These are phyloP conservation scores for Mactromeris polynyma DNA, from an alignment of 2,888 invertebrate genomes.

Conservation along the genomic window DNA sequence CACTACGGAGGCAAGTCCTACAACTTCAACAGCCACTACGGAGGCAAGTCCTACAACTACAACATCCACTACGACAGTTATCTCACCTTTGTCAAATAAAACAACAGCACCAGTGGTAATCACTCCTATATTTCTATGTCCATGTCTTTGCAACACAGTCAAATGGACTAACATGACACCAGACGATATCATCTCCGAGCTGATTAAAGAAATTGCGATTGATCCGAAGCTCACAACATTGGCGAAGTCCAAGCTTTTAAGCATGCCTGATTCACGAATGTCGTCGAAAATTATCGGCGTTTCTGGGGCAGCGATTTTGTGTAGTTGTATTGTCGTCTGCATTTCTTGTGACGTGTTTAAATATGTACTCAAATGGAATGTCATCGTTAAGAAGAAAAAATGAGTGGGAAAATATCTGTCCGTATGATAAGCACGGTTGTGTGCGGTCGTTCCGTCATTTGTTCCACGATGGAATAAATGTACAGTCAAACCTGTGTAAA, in stretches of 20 bases:
- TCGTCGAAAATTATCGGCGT: background rate
- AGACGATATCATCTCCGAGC: background rate
- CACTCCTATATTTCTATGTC: background rate
- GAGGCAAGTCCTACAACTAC: no score
- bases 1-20: no score
- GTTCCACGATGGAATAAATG: no score
- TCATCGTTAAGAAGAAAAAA: background rate
- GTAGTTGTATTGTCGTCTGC: background rate
- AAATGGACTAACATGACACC: background rate
- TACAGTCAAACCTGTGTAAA: no score
- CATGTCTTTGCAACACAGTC: background rate
- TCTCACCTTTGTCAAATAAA: background rate
- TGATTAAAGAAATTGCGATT: conserved; percentile 11
- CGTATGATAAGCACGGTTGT: no score
- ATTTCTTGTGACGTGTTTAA: background rate
- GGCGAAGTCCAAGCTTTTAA: background rate
- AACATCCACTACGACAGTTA: no score
- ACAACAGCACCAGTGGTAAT: background rate
- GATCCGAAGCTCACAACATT: conserved; percentile 1
- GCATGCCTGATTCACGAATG: background rate
- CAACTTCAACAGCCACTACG: no score
- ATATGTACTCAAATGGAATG: background rate
- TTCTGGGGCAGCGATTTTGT: background rate
- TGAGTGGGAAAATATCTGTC: background rate
- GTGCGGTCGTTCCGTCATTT: no score